phyloP scores from a whole-genome alignment of 2,888 invertebrate genomes.

The Phyto melanocephala region DNA sequence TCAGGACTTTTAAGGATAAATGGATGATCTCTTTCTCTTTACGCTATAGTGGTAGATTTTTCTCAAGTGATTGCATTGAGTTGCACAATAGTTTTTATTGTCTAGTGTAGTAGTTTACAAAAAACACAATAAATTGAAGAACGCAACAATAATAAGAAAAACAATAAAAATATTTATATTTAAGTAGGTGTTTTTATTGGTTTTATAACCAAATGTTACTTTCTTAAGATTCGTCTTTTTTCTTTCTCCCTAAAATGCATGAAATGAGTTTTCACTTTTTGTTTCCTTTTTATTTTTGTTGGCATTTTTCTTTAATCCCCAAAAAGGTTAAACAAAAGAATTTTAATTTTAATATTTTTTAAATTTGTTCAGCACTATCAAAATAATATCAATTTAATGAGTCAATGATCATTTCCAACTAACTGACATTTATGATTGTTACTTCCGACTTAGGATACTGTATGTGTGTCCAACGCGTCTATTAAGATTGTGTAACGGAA shows the following conservation, averaged over 20 bases:
- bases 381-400: constrained; percentile 57
- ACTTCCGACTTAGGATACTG: constrained; percentile 50
- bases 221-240: constrained; percentile 17
- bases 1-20: constrained; percentile 21
- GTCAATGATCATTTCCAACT: constrained; percentile 45
- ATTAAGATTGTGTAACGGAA: no score
- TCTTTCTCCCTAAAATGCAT: constrained; percentile 43
- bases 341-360: constrained; percentile 50
- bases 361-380: constrained; percentile 55
- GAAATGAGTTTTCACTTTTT: constrained; percentile 64
- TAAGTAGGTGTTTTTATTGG: constrained; percentile 61
- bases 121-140: neutral
- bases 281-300: neutral
- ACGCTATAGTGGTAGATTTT: constrained; percentile 27
- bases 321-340: neutral
- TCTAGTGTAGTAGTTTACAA: constrained; percentile 18
- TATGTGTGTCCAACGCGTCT: no score
- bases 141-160: neutral
- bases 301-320: neutral
- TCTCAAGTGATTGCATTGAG: constrained; percentile 62
- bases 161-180: constrained; percentile 35
- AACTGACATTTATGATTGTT: constrained; percentile 58
- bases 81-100: constrained; percentile 52
- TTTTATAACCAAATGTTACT: constrained; percentile 59
- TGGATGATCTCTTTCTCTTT: constrained; percentile 27